Evolutionary conservation across 2,888 invertebrate genomes (phyloP).

Genomic region (Anthoptus insignis): DNA sequence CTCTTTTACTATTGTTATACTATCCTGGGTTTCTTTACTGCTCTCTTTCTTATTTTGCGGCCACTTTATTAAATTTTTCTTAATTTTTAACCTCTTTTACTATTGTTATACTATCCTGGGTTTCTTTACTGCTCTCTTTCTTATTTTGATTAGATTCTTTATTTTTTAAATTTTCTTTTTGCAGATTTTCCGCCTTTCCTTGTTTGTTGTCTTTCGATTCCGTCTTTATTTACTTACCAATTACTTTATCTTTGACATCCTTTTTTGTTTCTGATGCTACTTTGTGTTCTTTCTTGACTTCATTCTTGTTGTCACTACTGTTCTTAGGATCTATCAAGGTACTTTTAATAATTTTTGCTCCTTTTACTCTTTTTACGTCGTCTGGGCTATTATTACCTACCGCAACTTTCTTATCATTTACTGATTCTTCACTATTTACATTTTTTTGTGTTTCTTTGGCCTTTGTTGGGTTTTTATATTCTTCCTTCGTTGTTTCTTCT

Average conservation of each 20-base stretch:
- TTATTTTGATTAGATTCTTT: background rate
- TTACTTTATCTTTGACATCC: no score
- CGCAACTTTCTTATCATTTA: background rate
- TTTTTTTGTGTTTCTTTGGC: background rate
- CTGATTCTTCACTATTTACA: background rate
- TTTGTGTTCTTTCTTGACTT: slow-evolving; percentile 12
- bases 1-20: background rate
- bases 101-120: background rate
- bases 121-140: background rate
- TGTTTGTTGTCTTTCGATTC: no score
- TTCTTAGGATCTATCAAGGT: background rate
- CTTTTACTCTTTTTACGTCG: background rate
- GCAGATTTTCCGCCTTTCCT: background rate
- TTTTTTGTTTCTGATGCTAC: no score
- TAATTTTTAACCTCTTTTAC: no score
- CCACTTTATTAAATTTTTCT: background rate
- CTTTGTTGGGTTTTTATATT: background rate
- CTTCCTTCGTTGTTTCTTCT: background rate
- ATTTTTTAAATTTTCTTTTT: background rate
- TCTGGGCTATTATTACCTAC: background rate
- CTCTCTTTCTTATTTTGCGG: background rate
- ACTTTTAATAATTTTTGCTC: background rate
- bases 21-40: background rate
- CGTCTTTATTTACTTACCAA: no score
- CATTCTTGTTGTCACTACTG: background rate